Evolutionary conservation across 2,888 invertebrate genomes (phyloP), one percentile per base, ranked within the genome.

Genomic region (Selenia dentaria): DNA sequence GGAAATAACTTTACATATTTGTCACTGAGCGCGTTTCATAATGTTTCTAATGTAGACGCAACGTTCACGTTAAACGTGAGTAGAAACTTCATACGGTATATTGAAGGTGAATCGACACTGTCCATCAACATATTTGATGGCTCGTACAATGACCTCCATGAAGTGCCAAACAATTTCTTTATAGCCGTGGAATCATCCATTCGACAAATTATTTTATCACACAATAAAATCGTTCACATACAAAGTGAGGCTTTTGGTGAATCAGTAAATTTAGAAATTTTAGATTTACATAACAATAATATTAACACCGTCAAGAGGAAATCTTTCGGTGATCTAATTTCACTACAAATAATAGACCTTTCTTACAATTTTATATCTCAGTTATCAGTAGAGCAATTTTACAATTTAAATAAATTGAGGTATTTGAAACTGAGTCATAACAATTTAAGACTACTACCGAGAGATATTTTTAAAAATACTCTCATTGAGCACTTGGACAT

Each of bases 401-500:
- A 94, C 37, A 95, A 95, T 77, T 86, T 96, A 62, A 93, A 94
- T 57, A 94, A 94, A 61, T 82, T 97, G 43, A 91, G 96, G 45
- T 93, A 95, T 52, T 78, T 97, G 26, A 94, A 95, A 76, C 78
- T 97, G 49, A 93, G 94, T 54, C 92, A 93, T 48, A 97, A 97
- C 74, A 92, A 93, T 54, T 79, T 97, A 54, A 92, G 94, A 64
- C 93, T 95, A 6, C 81, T 97, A 26, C 95, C 96, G 0, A 92
- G 95, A 43, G 96, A 96, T 58, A 93, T 95, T 3, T 96, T 96
- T 73, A 94, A 94, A 73, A 95, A 95, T 55, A 96, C 96, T 0
- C 92, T 94, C 10, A 83, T 97, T 37, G 96, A 96, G 74, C 94
- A 95, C 74, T 84, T 97, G 35, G 96, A 97, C 73, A 91, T 97